Base-by-base conservation (phyloP, 37 sponge, comb jelly and placozoan species). In the Tethya wilhelma region DNA sequence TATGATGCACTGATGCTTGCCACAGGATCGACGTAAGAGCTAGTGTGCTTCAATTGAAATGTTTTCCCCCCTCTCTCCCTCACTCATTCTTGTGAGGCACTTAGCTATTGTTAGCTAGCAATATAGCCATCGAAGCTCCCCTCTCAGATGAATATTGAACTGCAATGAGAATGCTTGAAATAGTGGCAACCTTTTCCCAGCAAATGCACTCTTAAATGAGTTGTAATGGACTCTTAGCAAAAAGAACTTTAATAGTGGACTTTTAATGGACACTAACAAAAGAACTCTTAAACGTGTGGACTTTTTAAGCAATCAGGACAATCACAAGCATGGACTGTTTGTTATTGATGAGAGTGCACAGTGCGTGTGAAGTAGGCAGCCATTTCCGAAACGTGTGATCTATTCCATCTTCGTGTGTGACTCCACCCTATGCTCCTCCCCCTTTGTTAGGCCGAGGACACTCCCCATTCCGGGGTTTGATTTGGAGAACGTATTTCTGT, bases 1-100 rank as follows among this genome's bases (percentile, higher is more conserved):
- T 96, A 94, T 69, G 89, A 91, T 70, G 72, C 43, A 7, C 74
- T 96, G 23, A 67, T 96, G 26, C 74, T 96, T 33, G 97, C 94
- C 59, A 94, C 97, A 42, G 97, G 97, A 29, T 72, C 84, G 1
- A 82, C 71, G 92, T 94, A 66, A 75, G 89, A 53, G 2, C 39
- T 22, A 38, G 8, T 11, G 3, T 43, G 17, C 20, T 12, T 11
- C 20, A 34, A 22, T 69, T 26, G 65, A 26, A 3, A 17, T 14
- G 36, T 5, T 64, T 26, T 33, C 37, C 20, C 33, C 37, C 33
- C 5, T 38, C 3, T 30, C 37, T 64, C 2, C 65, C 43, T 69
- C 36, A 5, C 41, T 41, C 7, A 39, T 69, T 30, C 28, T 5
- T 59, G 62, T 5, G 23, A 12, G 4, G 7, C 26, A 20, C 31